These are phyloP conservation scores for rat (Rattus norvegicus) DNA, from an alignment of 2,113 vertebrate species.

Conservation along the genomic window GRCr8 NC_086020.1:156240001-156240500, in stretches of 20 bases:
- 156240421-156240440: neutral
- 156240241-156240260: no score
- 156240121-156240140: slow-evolving; percentile 98
- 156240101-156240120: slow-evolving; percentile 97
- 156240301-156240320: no score
- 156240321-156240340: no score
- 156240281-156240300: no score
- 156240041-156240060: slow-evolving; percentile 99
- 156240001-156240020: slow-evolving; percentile 94
- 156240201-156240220: slow-evolving; percentile 98
- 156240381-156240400: slow-evolving; percentile 66
- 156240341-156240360: slow-evolving; percentile 41
- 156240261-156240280: no score
- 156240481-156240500: neutral
- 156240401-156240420: slow-evolving; percentile 50
- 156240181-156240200: slow-evolving; percentile 97
- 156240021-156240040: slow-evolving; percentile 98
- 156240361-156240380: neutral
- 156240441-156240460: neutral
- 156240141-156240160: slow-evolving; percentile 99
- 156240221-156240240: slow-evolving; percentile 99
- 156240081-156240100: slow-evolving; percentile 97
- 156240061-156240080: slow-evolving; percentile 97
- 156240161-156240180: slow-evolving; percentile 97
- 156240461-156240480: neutral